These are phyloP conservation scores for Sebastes itinus DNA, from an alignment of 2,797 vertebrate genomes.

Conservation along the genomic window DNA sequence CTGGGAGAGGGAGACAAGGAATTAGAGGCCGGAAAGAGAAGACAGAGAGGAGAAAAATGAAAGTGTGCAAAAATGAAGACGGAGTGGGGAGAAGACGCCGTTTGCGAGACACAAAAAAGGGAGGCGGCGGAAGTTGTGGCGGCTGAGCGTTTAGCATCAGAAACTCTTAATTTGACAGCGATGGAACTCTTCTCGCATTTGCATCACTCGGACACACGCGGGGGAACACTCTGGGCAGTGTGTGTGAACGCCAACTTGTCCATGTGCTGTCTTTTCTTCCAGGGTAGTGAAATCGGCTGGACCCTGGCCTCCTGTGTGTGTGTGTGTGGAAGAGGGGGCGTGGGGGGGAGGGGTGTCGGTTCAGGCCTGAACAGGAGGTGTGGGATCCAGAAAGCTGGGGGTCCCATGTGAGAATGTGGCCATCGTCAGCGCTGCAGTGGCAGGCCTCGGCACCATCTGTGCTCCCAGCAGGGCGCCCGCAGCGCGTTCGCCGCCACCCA, in stretches of 20 bases:
- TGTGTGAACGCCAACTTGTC: slow-evolving; percentile 52
- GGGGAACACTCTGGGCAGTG: slow-evolving; percentile 35
- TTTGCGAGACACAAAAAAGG: background rate
- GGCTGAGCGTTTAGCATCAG: slow-evolving; percentile 36
- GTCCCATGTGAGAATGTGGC: slow-evolving; percentile 86
- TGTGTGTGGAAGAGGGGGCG: background rate
- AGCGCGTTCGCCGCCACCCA: slow-evolving; percentile 64
- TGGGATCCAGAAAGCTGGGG: slow-evolving; percentile 80
- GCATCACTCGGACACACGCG: slow-evolving; percentile 28
- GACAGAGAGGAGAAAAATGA: slow-evolving; percentile 24
- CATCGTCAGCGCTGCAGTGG: slow-evolving; percentile 74
- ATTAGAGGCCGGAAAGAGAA: slow-evolving; percentile 36
- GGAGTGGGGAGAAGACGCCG: slow-evolving; percentile 9
- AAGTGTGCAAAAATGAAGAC: slow-evolving; percentile 57
- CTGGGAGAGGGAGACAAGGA: slow-evolving; percentile 33
- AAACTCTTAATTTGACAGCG: slow-evolving; percentile 17
- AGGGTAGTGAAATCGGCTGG: slow-evolving; percentile 47
- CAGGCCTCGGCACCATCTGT: slow-evolving; percentile 83
- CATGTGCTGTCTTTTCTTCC: slow-evolving; percentile 61
- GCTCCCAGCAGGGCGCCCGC: slow-evolving; percentile 77
- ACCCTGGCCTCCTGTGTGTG: slow-evolving; percentile 30
- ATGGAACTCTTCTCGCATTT: slow-evolving; percentile 23
- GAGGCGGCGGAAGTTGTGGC: slow-evolving; percentile 4
- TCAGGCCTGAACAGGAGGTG: slow-evolving; percentile 83
- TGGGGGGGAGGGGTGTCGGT: slow-evolving; percentile 20